Evolutionary conservation across 2,888 invertebrate genomes (phyloP).

Genomic region (Alsophila aescularia): DNA sequence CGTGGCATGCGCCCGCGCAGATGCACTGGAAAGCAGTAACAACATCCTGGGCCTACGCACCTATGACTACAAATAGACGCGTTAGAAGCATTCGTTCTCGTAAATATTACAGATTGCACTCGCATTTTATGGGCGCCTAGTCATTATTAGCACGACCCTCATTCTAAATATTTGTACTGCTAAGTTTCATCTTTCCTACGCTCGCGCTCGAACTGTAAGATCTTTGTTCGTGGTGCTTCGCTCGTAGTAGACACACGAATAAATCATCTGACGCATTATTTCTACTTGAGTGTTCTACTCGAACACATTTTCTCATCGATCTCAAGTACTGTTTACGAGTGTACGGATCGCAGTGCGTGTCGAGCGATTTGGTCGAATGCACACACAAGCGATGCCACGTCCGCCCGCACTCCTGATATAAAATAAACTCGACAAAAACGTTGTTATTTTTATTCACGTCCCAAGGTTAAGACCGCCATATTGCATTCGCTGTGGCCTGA

Average conservation of each 20-base stretch:
- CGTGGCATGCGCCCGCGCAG: slow-evolving; percentile 4
- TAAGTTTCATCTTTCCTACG: too few species aligned
- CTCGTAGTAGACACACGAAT: too few species aligned
- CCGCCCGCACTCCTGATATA: slow-evolving; percentile 63
- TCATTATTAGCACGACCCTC: too few species aligned
- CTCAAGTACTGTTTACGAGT: slow-evolving; percentile 8
- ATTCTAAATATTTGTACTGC: too few species aligned
- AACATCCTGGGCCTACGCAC: background rate
- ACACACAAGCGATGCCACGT: slow-evolving; percentile 40
- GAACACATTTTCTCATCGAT: background rate
- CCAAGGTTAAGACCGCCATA: slow-evolving; percentile 76
- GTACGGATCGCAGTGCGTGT: slow-evolving; percentile 22
- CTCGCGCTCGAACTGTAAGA: too few species aligned
- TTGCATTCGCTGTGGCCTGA: slow-evolving; percentile 68
- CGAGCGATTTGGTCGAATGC: slow-evolving; percentile 43
- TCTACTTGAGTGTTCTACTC: background rate
- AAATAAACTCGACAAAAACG: slow-evolving; percentile 76
- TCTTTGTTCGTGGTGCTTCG: too few species aligned
- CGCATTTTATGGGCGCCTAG: too few species aligned
- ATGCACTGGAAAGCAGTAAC: background rate
- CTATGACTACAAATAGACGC: too few species aligned
- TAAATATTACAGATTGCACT: too few species aligned
- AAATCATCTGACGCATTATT: background rate
- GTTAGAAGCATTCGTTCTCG: too few species aligned
- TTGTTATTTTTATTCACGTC: slow-evolving; percentile 75